These are phyloP conservation scores for Seladonia tumulorum DNA, from an alignment of 2,888 invertebrate species.

Conservation along the genomic window DNA sequence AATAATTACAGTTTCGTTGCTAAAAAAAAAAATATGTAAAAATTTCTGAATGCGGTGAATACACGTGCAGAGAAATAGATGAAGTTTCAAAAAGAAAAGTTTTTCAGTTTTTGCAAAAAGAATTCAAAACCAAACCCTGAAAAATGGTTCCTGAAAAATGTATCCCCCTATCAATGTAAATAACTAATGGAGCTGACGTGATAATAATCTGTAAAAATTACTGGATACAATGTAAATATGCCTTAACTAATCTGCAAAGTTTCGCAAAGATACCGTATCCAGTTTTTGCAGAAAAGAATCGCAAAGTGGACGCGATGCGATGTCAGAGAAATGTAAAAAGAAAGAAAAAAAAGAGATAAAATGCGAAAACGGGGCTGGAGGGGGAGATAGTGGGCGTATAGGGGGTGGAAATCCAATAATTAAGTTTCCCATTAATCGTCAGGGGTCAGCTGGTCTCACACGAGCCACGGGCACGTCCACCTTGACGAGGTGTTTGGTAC, in stretches of 20 bases:
- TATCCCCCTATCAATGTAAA: background rate
- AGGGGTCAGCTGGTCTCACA: constrained; percentile 79
- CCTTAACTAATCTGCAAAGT: background rate
- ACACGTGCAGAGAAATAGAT: background rate
- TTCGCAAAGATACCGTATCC: background rate
- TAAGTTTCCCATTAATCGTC: constrained; percentile 82
- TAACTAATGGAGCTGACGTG: background rate
- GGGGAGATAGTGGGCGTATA: background rate
- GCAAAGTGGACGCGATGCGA: background rate
- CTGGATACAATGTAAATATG: background rate
- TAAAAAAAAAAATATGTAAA: background rate
- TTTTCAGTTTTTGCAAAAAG: background rate
- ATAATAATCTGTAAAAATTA: background rate
- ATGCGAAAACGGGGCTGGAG: background rate
- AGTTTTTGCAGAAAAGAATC: background rate
- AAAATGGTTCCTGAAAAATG: background rate
- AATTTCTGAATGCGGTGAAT: background rate
- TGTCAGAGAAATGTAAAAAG: background rate
- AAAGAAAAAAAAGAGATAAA: background rate
- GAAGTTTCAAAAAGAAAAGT: background rate
- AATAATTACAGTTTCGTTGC: background rate
- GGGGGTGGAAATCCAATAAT: constrained; percentile 74
- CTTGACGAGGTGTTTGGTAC: constrained; percentile 64
- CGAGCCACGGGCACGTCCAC: constrained; percentile 62
- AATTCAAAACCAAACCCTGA: background rate